Conservation (phyloP, 2,113 vertebrate genomes). For the Ptychochromis oligacanthus region DNA sequence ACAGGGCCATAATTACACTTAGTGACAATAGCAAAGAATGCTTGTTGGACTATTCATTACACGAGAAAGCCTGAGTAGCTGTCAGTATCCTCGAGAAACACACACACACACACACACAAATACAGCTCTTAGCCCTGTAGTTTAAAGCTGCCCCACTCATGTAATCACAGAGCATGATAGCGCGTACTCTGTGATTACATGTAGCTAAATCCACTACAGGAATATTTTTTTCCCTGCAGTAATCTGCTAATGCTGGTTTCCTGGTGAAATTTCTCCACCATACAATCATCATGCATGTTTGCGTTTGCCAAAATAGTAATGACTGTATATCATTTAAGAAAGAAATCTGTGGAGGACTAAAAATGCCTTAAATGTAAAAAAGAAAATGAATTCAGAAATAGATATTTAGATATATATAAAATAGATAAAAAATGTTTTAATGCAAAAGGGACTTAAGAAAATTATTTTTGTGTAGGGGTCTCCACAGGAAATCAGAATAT, state of each 20-base stretch:
- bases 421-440: too few relatives aligned
- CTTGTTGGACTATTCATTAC: conserved; percentile 46
- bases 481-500: too few relatives aligned
- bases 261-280: neutral
- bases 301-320: neutral
- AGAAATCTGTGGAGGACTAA: neutral
- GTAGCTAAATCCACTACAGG: neutral
- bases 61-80: conserved; percentile 19
- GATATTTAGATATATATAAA: neutral
- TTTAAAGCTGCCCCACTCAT: neutral
- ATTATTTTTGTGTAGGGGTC: too few relatives aligned
- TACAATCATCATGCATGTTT: neutral
- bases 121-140: neutral
- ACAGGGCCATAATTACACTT: conserved; percentile 55
- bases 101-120: neutral
- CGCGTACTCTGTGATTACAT: too few relatives aligned
- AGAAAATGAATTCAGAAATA: neutral
- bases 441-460: too few relatives aligned
- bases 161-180: neutral
- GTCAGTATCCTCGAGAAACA: conserved; percentile 13
- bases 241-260: neutral
- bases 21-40: conserved; percentile 34
- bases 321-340: neutral
- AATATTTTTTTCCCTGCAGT: neutral
- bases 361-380: neutral